Evolutionary conservation across 2,797 vertebrate species (phyloP).

Genomic region (Myiotriccus ornatus): DNA sequence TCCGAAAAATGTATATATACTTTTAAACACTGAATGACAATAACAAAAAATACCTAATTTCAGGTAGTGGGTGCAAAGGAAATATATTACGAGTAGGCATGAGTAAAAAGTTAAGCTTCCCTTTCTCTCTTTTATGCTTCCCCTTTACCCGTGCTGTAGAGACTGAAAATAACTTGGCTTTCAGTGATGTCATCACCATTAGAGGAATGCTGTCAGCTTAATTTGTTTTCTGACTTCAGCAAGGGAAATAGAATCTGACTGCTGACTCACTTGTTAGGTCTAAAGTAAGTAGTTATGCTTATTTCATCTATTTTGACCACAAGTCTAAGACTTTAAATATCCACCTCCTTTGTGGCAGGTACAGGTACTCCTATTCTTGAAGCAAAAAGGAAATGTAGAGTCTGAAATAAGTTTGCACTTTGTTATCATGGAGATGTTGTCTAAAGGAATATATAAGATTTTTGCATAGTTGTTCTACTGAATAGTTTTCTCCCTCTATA

Average conservation of each 20-base stretch:
- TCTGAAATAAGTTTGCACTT: background rate
- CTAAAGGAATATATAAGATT: background rate
- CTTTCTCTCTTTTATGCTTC: background rate
- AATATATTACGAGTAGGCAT: background rate
- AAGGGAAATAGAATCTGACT: slow-evolving; percentile 31
- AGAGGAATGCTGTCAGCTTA: slow-evolving; percentile 17
- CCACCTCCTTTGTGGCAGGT: background rate
- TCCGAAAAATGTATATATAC: background rate
- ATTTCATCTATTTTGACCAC: background rate
- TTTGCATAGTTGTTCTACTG: background rate
- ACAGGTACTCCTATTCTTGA: background rate
- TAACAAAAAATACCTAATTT: background rate
- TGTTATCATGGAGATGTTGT: background rate
- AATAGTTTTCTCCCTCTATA: background rate
- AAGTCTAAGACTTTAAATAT: background rate
- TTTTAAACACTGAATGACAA: background rate
- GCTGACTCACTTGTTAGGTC: slow-evolving; percentile 55
- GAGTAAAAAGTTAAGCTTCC: background rate
- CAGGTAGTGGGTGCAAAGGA: background rate
- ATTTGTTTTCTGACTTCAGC: slow-evolving; percentile 54
- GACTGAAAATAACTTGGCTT: slow-evolving; percentile 30
- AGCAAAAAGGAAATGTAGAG: background rate
- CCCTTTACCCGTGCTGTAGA: background rate
- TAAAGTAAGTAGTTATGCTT: slow-evolving; percentile 1
- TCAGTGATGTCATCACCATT: slow-evolving; percentile 32